Evolutionary conservation across 2,888 invertebrate genomes (phyloP).

Genomic region (Strigamia maritima): DNA sequence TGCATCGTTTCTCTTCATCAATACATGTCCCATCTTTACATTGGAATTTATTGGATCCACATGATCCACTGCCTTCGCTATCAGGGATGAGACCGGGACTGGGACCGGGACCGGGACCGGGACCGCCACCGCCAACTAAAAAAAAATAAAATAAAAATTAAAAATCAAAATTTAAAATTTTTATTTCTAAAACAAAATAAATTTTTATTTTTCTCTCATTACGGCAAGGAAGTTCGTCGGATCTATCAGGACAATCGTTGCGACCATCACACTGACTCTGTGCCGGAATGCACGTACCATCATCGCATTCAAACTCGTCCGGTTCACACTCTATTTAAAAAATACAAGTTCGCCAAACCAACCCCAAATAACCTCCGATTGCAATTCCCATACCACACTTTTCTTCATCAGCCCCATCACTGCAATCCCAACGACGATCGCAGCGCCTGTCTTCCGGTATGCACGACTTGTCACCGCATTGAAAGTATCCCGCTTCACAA

Average conservation of each 20-base stretch:
- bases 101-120: neutral
- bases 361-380: neutral
- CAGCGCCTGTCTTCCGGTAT: slow-evolving; percentile 46
- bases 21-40: slow-evolving; percentile 53
- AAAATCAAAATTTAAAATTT: neutral
- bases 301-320: slow-evolving; percentile 45
- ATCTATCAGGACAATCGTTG: slow-evolving; percentile 52
- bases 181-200: neutral
- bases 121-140: slow-evolving; percentile 46
- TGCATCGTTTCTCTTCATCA: slow-evolving; percentile 47
- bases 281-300: slow-evolving; percentile 46
- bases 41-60: slow-evolving; percentile 45
- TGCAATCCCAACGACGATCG: slow-evolving; percentile 46
- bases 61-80: neutral
- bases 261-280: slow-evolving; percentile 51
- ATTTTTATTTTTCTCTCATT: slow-evolving; percentile 39
- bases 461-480: slow-evolving; percentile 38
- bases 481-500: neutral
- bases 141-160: neutral
- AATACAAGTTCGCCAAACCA: neutral
- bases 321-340: slow-evolving; percentile 31
- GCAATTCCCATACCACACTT: slow-evolving; percentile 43
- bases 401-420: slow-evolving; percentile 47
- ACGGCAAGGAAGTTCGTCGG: slow-evolving; percentile 55
- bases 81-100: neutral